Percentiles rank a stretch among this genome's conserved stretches.
These are phyloP conservation scores for Ruditapes philippinarum DNA, from an alignment of 1,140 invertebrate species.

Conservation along the genomic window DNA sequence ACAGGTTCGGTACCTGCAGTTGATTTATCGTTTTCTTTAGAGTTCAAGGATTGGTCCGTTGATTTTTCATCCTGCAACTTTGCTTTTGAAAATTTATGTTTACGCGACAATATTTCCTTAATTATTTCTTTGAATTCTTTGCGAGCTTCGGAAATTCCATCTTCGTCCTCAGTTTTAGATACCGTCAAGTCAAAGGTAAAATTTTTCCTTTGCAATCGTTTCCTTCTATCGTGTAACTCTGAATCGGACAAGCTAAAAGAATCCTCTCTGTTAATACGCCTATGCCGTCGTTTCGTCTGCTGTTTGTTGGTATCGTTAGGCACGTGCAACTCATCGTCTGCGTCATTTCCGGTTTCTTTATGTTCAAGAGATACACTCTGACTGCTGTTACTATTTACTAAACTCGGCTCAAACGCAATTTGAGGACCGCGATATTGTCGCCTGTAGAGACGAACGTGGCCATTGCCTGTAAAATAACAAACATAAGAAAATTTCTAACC, in stretches of 20 bases:
- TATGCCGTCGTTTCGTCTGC: constrained; percentile 3
- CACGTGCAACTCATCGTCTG: constrained; percentile 45
- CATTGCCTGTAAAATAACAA: constrained; percentile 50
- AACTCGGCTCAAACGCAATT: constrained; percentile 40
- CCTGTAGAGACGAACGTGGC: constrained; percentile 25
- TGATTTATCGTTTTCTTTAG: not conserved
- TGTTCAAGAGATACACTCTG: constrained; percentile 34
- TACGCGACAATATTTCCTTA: not conserved
- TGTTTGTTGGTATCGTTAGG: not conserved
- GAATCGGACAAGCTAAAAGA: constrained; percentile 60
- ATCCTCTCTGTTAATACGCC: not conserved
- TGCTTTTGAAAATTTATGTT: not conserved
- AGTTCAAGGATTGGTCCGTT: not conserved
- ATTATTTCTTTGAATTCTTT: not conserved
- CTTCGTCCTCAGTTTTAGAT: not conserved
- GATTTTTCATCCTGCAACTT: not conserved
- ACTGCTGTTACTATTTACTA: constrained; percentile 52
- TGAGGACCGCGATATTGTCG: constrained; percentile 30
- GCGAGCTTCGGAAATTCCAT: not conserved
- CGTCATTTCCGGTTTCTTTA: constrained; percentile 54
- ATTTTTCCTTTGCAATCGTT: not conserved
- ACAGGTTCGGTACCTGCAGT: not conserved
- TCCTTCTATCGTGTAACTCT: constrained; percentile 46
- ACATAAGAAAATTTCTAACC: too few species aligned
- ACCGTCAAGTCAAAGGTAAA: constrained; percentile 9